Evolutionary conservation across 1,140 invertebrate species (phyloP).

Genomic region (Anthonomus grandis): DNA sequence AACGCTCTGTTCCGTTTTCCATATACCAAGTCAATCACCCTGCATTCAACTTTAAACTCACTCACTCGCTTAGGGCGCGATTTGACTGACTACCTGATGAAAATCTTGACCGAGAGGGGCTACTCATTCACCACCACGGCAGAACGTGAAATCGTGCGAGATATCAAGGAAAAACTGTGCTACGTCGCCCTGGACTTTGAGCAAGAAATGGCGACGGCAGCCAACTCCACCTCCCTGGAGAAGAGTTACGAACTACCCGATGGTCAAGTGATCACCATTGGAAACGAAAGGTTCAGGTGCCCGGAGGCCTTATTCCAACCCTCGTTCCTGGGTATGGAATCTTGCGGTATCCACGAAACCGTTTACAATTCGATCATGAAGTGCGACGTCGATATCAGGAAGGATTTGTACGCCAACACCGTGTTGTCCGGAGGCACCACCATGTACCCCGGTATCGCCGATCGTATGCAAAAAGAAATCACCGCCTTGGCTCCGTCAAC

Average conservation of each 20-base stretch:
- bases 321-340: conserved; percentile 93
- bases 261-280: conserved; percentile 94
- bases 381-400: conserved; percentile 91
- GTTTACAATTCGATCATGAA: conserved; percentile 98
- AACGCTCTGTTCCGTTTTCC: too few relatives aligned
- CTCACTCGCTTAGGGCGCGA: conserved; percentile 69
- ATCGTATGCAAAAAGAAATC: conserved; percentile 88
- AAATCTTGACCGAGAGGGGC: conserved; percentile 93
- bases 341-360: conserved; percentile 90
- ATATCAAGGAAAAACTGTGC: conserved; percentile 93
- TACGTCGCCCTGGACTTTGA: conserved; percentile 91
- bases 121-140: conserved; percentile 97
- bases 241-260: conserved; percentile 94
- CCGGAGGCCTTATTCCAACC: conserved; percentile 96
- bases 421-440: conserved; percentile 95
- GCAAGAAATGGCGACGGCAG: conserved; percentile 93
- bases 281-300: conserved; percentile 92
- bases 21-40: too few relatives aligned
- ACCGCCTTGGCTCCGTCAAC: conserved; percentile 80
- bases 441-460: conserved; percentile 83
- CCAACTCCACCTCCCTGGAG: conserved; percentile 85
- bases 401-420: conserved; percentile 94
- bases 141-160: conserved; percentile 93
- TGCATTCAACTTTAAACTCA: too few relatives aligned
- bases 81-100: conserved; percentile 94